Evolutionary conservation across 2,113 vertebrate genomes (phyloP), one percentile per base, ranked within the genome.

Genomic region (Percopsis transmontana): DNA sequence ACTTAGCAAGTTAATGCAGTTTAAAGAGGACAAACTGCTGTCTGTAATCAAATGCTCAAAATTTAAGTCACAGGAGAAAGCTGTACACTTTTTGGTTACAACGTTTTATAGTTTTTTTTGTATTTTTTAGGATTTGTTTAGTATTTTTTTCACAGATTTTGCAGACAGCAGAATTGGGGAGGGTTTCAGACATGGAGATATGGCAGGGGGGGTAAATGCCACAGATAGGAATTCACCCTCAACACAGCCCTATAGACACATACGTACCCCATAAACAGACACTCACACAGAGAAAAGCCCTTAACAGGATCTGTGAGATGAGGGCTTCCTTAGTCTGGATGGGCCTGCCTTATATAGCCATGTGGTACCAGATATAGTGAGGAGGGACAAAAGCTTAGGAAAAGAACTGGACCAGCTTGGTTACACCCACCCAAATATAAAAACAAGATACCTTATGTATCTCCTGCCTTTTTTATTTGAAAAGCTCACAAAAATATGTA

Each of bases 281-380:
- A 51, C 18, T 2, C 48, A 44, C 70, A 48, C 62, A 18, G 9
- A 40, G 58, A 12, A 74, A 70, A 63, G 65, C 71, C 83, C 80
- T 80, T 78, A 88, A 85, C 77, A 83, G 85, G 80, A 77, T 70
- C 50, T 64, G 76, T 76, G 67, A 68, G 56, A 42, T 21, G 11
- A 70, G 41, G 13, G 15, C 64, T 60, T 66, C 62, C 62, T 20
- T 59, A 24, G 23, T 51, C 69, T 63, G 39, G 63, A 63, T 62
- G 54, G 23, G 14, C 52, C 18, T 4, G 33, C 84, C 86, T 76
- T 88, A 83, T 83, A 85, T 76, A 84, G 86, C 60, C 67, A 81
- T 40, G 67, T 77, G 39, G 1, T 39, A 27, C 33, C 44, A 27
- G 58, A 39, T 67, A 47, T 40, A 33, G 58, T 44, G 57, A 55